Evolutionary conservation across 2,113 vertebrate species (phyloP), one percentile per base, ranked within the genome.

Genomic region (Zosterops pallidus): DNA sequence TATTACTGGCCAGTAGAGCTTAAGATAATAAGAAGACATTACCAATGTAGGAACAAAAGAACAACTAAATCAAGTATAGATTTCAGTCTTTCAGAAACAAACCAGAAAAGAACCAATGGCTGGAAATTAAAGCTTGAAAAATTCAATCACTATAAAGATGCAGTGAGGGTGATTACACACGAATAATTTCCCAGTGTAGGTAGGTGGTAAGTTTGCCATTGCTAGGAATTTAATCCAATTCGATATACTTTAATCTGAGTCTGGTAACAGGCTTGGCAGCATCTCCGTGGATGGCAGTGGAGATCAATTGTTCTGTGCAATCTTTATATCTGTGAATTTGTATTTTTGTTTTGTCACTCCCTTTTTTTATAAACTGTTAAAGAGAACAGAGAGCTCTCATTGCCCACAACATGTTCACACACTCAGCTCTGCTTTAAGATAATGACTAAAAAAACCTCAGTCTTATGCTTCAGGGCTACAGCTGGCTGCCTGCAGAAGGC

Each of bases 201-300:
- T 96, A 89, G 89, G 94, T 95, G 91, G 94, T 92, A 92, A 78
- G 1, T 88, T 94, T 96, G 68, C 64, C 68, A 75, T 92, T 96
- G 89, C 86, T 96, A 78, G 83, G 89, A 78, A 64, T 94, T 96
- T 96, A 94, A 94, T 95, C 89, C 89, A 86, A 76, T 92, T 94
- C 83, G 89, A 84, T 85, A 91, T 55, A 57, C 83, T 94, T 94
- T 84, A 94, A 63, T 95, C 83, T 92, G 65, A 82, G 77, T 64
- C 69, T 94, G 74, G 37, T 81, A 91, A 68, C 24, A 94, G 86
- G 29, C 42, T 86, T 83, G 41, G 84, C 77, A 63, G 35, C 41
- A 57, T 89, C 77, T 95, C 56, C 69, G 39, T 78, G 81, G 56
- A 92, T 67, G 77, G 62, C 25, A 26, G 52, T 0, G 0, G 53